phyloP scores from a whole-genome alignment of 64 coral and sea anemone species.

The Stylophora pistillata region DNA sequence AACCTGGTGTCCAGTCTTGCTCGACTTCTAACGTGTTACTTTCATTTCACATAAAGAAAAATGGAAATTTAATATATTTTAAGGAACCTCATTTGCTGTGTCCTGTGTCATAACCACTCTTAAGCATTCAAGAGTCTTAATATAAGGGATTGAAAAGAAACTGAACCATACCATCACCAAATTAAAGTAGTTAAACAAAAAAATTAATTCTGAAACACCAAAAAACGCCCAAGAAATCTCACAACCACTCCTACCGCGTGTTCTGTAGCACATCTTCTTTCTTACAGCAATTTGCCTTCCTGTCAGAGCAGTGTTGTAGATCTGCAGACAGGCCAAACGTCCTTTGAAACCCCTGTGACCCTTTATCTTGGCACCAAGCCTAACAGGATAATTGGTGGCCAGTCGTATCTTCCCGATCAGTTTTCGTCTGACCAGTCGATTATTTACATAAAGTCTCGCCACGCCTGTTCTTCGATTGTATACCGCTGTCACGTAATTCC shows the following conservation, averaged over 20 bases:
- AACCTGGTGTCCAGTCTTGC: too few relatives aligned
- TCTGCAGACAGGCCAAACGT: slow-evolving; percentile 76
- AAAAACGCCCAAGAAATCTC: not conserved
- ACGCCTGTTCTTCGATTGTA: slow-evolving; percentile 62
- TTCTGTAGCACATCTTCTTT: slow-evolving; percentile 68
- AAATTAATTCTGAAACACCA: too few relatives aligned
- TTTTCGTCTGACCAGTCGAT: slow-evolving; percentile 38
- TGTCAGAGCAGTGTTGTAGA: slow-evolving; percentile 75
- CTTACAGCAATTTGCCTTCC: slow-evolving; percentile 41
- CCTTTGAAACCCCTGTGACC: slow-evolving; percentile 61
- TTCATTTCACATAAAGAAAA: too few relatives aligned
- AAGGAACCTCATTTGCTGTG: too few relatives aligned
- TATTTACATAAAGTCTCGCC: slow-evolving; percentile 71
- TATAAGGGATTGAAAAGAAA: too few relatives aligned
- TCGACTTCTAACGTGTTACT: too few relatives aligned
- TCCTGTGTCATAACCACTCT: too few relatives aligned
- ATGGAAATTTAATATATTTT: too few relatives aligned
- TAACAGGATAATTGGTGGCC: slow-evolving; percentile 76
- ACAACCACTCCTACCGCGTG: slow-evolving; percentile 44
- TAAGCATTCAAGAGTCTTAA: too few relatives aligned
- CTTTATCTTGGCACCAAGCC: slow-evolving; percentile 59
- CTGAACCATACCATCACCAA: too few relatives aligned
- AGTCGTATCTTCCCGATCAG: slow-evolving; percentile 41
- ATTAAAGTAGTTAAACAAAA: not conserved
- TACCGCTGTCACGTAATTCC: slow-evolving; percentile 65